phyloP scores from a whole-genome alignment of 2,113 vertebrate genomes.

The Callaeas wilsoni region DNA sequence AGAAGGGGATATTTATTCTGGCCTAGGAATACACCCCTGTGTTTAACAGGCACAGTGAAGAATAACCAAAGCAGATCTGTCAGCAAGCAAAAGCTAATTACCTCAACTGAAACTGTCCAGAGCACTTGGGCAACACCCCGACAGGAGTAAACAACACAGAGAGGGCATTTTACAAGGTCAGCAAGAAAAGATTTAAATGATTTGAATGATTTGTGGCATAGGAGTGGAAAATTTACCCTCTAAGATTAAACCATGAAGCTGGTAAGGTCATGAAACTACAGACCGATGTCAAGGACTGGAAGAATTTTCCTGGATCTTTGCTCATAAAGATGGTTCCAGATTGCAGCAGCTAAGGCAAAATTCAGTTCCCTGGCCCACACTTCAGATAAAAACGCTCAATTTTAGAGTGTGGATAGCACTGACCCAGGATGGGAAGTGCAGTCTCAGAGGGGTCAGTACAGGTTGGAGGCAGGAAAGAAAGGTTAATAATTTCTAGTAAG shows the following conservation, averaged over 20 bases:
- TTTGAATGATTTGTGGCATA: constrained; percentile 17
- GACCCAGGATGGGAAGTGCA: neutral
- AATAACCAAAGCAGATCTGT: neutral
- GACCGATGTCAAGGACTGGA: constrained; percentile 1
- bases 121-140: neutral
- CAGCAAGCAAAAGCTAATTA: constrained; percentile 1
- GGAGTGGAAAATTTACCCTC: constrained; percentile 25
- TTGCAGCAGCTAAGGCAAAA: neutral
- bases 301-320: neutral
- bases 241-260: neutral
- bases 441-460: neutral
- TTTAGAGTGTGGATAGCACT: neutral
- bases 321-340: neutral
- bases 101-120: constrained; percentile 30
- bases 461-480: neutral
- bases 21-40: neutral
- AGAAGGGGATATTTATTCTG: neutral
- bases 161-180: constrained; percentile 44
- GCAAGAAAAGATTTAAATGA: constrained; percentile 42
- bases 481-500: neutral
- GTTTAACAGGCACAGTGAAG: neutral
- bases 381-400: neutral
- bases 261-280: constrained; percentile 3
- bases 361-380: neutral
- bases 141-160: constrained; percentile 28